Evolutionary conservation across 1,140 invertebrate species (phyloP).

Genomic region (Colletes gigas): DNA sequence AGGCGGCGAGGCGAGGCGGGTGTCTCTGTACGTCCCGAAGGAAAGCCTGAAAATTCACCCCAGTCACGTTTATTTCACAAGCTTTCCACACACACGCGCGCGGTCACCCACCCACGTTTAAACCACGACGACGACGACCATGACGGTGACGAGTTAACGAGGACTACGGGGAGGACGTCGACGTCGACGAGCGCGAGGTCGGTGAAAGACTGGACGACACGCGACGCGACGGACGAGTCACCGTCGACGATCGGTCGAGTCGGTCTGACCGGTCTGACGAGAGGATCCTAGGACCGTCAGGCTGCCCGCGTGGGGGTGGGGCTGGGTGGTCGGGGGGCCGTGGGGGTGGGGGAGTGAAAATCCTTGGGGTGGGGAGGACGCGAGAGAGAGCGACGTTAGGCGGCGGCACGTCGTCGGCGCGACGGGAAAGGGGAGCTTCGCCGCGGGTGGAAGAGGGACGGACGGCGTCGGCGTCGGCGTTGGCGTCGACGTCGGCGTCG

Average conservation of each 20-base stretch:
- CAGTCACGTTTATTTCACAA: neutral
- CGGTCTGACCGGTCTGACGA: constrained; percentile 48
- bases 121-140: constrained; percentile 32
- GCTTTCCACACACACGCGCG: neutral
- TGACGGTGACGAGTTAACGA: neutral
- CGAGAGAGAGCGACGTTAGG: constrained; percentile 13
- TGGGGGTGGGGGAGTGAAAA: no score
- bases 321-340: neutral
- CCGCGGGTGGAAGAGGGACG: neutral
- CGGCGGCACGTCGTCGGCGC: constrained; percentile 3
- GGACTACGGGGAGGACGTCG: constrained; percentile 40
- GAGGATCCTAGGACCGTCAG: constrained; percentile 65
- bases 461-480: constrained; percentile 42
- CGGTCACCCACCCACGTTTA: constrained; percentile 18
- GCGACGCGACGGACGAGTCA: constrained; percentile 57
- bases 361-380: neutral
- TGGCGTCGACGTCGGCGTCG: constrained; percentile 45
- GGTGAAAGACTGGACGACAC: constrained; percentile 58
- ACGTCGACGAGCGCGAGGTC: constrained; percentile 61
- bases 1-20: no score
- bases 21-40: no score
- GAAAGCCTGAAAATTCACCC: neutral
- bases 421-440: constrained; percentile 25
- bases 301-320: constrained; percentile 57
- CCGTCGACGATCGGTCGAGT: constrained; percentile 62